Base-by-base conservation (phyloP, 92 coral and sea anemone species). In the Parazoanthus swiftii region DNA sequence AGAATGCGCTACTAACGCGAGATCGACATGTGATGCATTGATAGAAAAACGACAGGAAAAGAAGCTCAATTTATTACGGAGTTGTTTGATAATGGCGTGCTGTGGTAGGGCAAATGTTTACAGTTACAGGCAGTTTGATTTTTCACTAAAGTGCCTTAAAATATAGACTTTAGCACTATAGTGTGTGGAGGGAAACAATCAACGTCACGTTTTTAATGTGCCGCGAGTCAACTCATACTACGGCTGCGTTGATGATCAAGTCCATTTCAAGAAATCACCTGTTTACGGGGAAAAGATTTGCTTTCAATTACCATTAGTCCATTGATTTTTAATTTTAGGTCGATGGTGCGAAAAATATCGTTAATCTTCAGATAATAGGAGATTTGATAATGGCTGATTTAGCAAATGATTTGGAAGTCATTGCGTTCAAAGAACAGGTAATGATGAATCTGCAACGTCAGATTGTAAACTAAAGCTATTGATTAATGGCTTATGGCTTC, bases 41-140 rank as follows among this genome's bases (percentile, higher is more conserved):
- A 54, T 29, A 84, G 14, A 84, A 68, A 42, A 21, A 35, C 63
- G 79, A 51, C 78, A 46, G 67, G 79, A 71, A 84, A 14, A 15
- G 37, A 23, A n/a, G 54, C 23, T 70, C 43, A 44, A 14, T 70
- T 15, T 48, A 16, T 14, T 51, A 23, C 46, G 67, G 16, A 71
- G 68, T 83, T 71, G 87, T 84, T 84, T 71, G 65, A 46, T 68
- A 68, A 44, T 42, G 3, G 26, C 79, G 35, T 44, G 79, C 29
- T 70, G 77, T 66, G 86, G 18, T n/a, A 1, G 1, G 15, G 13
- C 16, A 48, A 46, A 79, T 79, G n/a, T 79, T 79, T 50, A 79
- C 67, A 29, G 74, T 39, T 23, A 50, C 21, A 9, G 37, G 16
- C 76, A 71, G 18, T 33, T 23, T 84, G 75, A 35, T 73, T 46